These are phyloP conservation scores for Leptodactylus fallax DNA, from an alignment of 2,797 vertebrate species.

Conservation along the genomic window DNA sequence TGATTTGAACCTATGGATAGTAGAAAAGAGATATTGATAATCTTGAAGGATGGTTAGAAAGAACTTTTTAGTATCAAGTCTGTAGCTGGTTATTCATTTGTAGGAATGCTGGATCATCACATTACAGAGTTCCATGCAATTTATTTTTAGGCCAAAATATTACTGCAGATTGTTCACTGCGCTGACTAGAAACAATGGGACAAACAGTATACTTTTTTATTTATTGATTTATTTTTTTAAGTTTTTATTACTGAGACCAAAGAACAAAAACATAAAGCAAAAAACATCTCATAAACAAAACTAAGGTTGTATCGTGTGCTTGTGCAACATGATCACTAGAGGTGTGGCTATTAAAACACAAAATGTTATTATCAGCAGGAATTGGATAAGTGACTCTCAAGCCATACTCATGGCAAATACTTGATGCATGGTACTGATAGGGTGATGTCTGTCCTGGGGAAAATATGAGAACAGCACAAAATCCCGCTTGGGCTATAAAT, in stretches of 20 bases:
- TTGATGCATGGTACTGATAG: constrained; percentile 42
- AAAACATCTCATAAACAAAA: neutral
- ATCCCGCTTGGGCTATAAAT: constrained; percentile 57
- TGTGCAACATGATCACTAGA: neutral
- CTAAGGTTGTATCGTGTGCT: neutral
- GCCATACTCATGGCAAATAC: constrained; percentile 14
- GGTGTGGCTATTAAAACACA: neutral
- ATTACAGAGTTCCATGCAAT: neutral
- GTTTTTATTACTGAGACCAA: neutral
- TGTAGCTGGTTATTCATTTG: neutral
- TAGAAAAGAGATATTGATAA: neutral
- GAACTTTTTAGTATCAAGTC: neutral
- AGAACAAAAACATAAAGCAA: neutral
- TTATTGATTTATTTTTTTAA: no score
- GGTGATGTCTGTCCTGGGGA: constrained; percentile 46
- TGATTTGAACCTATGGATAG: neutral
- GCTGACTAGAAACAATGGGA: no score
- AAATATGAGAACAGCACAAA: constrained; percentile 64
- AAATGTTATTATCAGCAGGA: constrained; percentile 26
- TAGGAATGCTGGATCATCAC: no score
- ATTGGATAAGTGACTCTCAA: neutral
- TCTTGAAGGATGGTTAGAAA: neutral
- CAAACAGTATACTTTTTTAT: no score
- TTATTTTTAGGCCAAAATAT: neutral
- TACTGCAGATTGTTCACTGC: neutral